These are phyloP conservation scores for Rhingia rostrata DNA, from an alignment of 2,888 invertebrate species.

Conservation along the genomic window DNA sequence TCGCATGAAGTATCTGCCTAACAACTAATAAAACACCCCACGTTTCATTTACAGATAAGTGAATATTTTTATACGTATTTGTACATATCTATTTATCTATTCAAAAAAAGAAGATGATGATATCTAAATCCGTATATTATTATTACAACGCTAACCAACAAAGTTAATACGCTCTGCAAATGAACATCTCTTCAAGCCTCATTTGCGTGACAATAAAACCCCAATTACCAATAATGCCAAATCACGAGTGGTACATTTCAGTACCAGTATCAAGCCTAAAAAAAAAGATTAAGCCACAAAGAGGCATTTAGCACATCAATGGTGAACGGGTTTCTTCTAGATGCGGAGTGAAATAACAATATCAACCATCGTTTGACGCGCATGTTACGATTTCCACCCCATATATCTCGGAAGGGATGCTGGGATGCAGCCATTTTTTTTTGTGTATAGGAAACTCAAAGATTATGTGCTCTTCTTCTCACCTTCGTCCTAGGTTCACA, in stretches of 20 bases:
- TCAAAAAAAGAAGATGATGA: too few relatives aligned
- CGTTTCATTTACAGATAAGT: too few relatives aligned
- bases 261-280: constrained; percentile 25
- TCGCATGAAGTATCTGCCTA: too few relatives aligned
- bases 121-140: too few relatives aligned
- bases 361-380: constrained; percentile 21
- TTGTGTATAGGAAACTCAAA: background rate
- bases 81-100: too few relatives aligned
- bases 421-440: constrained; percentile 63
- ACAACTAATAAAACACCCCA: too few relatives aligned
- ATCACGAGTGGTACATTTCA: constrained; percentile 38
- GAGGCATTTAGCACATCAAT: constrained; percentile 61
- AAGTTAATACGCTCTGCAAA: background rate
- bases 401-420: constrained; percentile 46
- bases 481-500: constrained; percentile 50
- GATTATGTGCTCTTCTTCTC: constrained; percentile 59
- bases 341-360: background rate
- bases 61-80: too few relatives aligned
- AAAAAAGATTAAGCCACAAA: constrained; percentile 48
- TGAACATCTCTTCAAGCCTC: background rate
- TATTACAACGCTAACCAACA: background rate
- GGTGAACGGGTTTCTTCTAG: constrained; percentile 2
- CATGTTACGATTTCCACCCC: constrained; percentile 58
- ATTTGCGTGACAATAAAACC: constrained; percentile 35
- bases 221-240: constrained; percentile 24